Evolutionary conservation across 2,888 invertebrate species (phyloP), one percentile per base, ranked within the genome.

Genomic region (Eristalis tenax): DNA sequence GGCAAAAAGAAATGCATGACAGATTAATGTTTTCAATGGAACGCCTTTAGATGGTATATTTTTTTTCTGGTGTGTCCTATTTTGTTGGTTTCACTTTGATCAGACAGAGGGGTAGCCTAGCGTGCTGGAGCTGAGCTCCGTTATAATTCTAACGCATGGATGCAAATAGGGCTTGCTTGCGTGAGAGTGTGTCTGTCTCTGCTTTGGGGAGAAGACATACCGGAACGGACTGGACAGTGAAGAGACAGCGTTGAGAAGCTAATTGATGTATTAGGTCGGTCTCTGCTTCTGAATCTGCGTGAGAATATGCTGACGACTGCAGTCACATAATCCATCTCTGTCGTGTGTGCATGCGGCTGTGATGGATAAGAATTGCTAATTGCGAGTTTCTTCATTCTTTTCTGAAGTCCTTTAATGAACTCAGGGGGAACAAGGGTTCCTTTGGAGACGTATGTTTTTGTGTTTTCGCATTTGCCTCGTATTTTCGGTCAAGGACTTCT

Each of bases 11-110:
- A 75, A 68, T 57, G 63, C 66, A 66, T 13, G 66, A 81, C 71
- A 74, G 76, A 84, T 84, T 76, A 76, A 80, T 69, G 78, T 68
- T 83, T 78, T 78, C 83, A 83, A 76, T 77, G 73, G 66, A 83
- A 77, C 83, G 83, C 83, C 77, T 83, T 83, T 57, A 26, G 77
- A 66, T 70, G 75, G 57, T 68, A 11, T 2, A 4, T 57, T 59
- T 38, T 65, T 18, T 61, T 35, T 69, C 59, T 5, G 28, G 2
- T 28, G 28, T 28, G 28, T 28, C 28, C 28, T 28, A 28, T 50
- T 61, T 69, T 64, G 26, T 43, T 26, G n/a, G 35, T 1, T n/a
- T 1, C 28, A 11, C 35, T 61, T 69, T 64, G 26, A 26, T 5
- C 23, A 65, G 18, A 32, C 8, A 32, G 26, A 26, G 15, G 8